Evolutionary conservation across 1,140 invertebrate genomes (phyloP).

Genomic region (Euura lappo): DNA sequence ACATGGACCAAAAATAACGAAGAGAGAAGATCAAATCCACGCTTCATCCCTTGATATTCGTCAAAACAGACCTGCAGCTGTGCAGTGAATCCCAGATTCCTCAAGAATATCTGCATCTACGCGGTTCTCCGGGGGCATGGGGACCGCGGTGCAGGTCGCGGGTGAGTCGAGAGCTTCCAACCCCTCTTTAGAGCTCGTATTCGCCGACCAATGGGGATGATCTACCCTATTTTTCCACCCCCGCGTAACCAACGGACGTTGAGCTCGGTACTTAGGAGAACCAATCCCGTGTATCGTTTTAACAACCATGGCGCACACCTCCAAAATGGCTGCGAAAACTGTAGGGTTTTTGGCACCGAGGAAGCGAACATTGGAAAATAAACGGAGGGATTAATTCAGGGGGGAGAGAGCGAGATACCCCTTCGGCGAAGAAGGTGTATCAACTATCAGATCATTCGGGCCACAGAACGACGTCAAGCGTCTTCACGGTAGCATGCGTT

Average conservation of each 20-base stretch:
- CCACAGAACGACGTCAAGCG: slow-evolving; percentile 40
- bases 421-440: slow-evolving; percentile 13
- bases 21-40: too few species aligned
- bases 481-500: slow-evolving; percentile 26
- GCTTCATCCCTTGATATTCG: too few species aligned
- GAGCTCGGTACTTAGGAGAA: not conserved
- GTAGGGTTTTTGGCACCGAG: slow-evolving; percentile 45
- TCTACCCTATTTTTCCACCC: slow-evolving; percentile 7
- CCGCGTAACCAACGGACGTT: slow-evolving; percentile 24
- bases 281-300: not conserved
- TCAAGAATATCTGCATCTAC: too few species aligned
- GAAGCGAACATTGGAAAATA: slow-evolving; percentile 50
- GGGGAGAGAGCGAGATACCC: slow-evolving; percentile 6
- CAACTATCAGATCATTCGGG: slow-evolving; percentile 15
- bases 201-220: slow-evolving; percentile 24
- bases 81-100: too few species aligned
- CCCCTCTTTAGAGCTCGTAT: not conserved
- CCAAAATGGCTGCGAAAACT: slow-evolving; percentile 61
- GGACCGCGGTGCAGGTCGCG: too few species aligned
- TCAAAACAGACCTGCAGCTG: too few species aligned
- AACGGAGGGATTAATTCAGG: slow-evolving; percentile 60
- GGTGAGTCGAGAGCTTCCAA: slow-evolving; percentile 16
- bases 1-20: too few species aligned
- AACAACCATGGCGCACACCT: slow-evolving; percentile 42
- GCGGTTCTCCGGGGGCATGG: too few species aligned